Evolutionary conservation across 2,113 vertebrate species (phyloP).

Genomic region (Pteruthius melanotis): DNA sequence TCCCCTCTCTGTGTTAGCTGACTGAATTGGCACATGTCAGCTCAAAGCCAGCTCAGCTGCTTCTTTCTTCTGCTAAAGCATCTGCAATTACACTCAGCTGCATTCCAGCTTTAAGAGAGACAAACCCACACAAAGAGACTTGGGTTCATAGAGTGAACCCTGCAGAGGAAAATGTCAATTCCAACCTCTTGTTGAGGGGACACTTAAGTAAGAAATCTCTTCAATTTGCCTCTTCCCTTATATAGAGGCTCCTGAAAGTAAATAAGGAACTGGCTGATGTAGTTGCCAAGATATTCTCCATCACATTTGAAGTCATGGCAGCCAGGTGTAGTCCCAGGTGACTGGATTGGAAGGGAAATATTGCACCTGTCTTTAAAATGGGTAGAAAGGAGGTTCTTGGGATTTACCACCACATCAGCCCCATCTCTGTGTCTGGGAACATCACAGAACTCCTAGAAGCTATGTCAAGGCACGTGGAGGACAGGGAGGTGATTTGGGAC

Average conservation of each 20-base stretch:
- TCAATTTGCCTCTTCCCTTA: not conserved
- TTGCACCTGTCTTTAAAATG: not conserved
- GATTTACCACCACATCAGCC: not conserved
- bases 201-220: not conserved
- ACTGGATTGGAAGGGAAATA: not conserved
- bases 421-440: not conserved
- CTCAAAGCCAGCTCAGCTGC: not conserved
- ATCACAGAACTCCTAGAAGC: not conserved
- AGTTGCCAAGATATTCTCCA: not conserved
- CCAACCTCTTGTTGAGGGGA: not conserved
- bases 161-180: not conserved
- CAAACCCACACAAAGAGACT: not conserved
- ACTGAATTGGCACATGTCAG: not conserved
- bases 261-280: not conserved
- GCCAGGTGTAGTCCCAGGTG: not conserved
- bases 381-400: not conserved
- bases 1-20: not conserved
- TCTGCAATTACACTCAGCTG: not conserved
- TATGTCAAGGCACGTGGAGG: not conserved
- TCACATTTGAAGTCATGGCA: not conserved
- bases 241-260: not conserved
- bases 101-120: not conserved
- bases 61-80: not conserved
- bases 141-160: not conserved
- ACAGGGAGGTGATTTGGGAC: not conserved